phyloP scores from a whole-genome alignment of 2,888 invertebrate species.

The Cheilosia pagana region DNA sequence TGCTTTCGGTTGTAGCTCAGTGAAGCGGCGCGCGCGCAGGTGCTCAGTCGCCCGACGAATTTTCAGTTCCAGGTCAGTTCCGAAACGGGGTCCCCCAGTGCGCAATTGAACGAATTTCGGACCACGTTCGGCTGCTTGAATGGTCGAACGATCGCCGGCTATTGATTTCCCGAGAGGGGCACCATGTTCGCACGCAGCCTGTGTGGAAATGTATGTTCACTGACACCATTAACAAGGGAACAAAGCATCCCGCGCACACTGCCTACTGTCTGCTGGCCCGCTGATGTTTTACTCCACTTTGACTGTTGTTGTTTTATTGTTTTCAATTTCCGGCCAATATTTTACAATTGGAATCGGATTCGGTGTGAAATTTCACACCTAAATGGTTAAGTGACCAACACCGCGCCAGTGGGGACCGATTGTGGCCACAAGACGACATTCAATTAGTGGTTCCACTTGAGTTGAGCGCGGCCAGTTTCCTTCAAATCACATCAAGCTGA shows the following conservation, averaged over 20 bases:
- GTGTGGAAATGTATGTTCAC: conserved; percentile 61
- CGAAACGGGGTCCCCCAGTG: conserved; percentile 55
- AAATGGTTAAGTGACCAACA: conserved; percentile 81
- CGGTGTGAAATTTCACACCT: conserved; percentile 83
- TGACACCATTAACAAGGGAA: conserved; percentile 71
- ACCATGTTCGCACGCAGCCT: not conserved
- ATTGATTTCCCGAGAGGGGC: conserved; percentile 58
- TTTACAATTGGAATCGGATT: conserved; percentile 74
- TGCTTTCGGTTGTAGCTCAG: conserved; percentile 46
- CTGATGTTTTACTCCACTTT: conserved; percentile 50
- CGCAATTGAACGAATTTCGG: conserved; percentile 66
- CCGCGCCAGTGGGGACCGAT: not conserved
- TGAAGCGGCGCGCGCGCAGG: conserved; percentile 68
- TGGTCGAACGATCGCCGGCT: conserved; percentile 63
- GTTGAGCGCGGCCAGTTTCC: not conserved
- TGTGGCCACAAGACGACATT: conserved; percentile 51
- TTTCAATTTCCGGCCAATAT: conserved; percentile 69
- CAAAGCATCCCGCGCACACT: conserved; percentile 55
- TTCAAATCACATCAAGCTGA: not conserved
- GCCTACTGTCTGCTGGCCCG: conserved; percentile 11
- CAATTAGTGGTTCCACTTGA: conserved; percentile 57
- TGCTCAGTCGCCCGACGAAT: conserved; percentile 64
- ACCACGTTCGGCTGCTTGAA: conserved; percentile 34
- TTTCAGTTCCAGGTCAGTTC: conserved; percentile 67
- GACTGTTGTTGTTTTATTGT: conserved; percentile 59